Conservation (phyloP, 2,797 vertebrate species). For the Eulemur albifrons region DNA sequence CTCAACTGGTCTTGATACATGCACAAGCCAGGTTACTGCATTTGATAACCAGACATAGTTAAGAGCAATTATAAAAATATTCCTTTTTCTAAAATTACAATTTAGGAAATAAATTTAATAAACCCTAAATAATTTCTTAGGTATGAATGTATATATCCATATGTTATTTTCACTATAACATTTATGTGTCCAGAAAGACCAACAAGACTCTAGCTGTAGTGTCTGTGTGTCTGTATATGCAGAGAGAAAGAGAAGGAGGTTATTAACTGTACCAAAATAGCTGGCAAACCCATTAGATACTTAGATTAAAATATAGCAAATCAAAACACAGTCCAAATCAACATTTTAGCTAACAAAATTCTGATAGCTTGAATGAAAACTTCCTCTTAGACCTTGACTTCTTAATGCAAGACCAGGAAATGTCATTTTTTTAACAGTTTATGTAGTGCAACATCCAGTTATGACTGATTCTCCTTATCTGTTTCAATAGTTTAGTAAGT, state of each 20-base stretch:
- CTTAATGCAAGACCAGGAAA: background rate
- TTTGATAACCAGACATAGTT: background rate
- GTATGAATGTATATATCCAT: background rate
- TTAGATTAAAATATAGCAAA: background rate
- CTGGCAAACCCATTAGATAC: background rate
- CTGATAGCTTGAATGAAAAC: background rate
- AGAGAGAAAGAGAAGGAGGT: background rate
- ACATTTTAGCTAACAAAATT: background rate
- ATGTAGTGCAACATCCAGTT: background rate
- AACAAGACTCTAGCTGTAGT: background rate
- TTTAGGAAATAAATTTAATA: background rate
- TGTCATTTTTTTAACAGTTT: background rate
- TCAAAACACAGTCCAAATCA: background rate
- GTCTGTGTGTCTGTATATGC: background rate
- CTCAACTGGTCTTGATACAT: accelerated
- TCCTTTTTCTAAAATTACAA: background rate
- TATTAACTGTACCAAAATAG: background rate
- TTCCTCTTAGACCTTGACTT: background rate
- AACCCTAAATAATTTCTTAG: background rate
- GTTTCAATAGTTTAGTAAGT: background rate
- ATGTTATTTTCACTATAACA: background rate
- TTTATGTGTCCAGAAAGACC: background rate
- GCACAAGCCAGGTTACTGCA: background rate
- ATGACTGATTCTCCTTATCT: background rate
- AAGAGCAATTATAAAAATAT: background rate